phyloP scores from a whole-genome alignment of 2,888 invertebrate species.

The Perizoma flavofasciatum region DNA sequence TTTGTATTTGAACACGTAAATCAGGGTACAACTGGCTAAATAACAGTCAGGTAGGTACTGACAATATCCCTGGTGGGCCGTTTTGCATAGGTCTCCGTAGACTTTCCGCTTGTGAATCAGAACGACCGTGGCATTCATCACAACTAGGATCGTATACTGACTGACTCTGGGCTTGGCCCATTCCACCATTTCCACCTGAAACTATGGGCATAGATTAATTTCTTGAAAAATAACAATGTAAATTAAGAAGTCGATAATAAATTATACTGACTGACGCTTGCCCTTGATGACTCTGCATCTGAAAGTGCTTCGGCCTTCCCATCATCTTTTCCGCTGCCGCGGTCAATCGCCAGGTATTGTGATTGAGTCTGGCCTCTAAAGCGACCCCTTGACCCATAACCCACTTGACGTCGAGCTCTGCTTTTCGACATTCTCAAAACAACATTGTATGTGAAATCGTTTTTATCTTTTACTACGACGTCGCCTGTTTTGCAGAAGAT shows the following conservation, averaged over 20 bases:
- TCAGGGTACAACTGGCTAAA: too few species aligned
- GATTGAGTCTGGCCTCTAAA: conserved; percentile 92
- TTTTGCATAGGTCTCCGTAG: conserved; percentile 45
- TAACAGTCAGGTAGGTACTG: conserved; percentile 25
- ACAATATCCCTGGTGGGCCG: conserved; percentile 35
- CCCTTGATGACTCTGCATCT: conserved; percentile 87
- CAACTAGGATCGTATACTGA: conserved; percentile 87
- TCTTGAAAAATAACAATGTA: neutral
- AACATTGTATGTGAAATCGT: conserved; percentile 16
- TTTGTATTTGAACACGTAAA: too few species aligned
- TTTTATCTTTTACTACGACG: conserved; percentile 28
- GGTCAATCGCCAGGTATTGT: conserved; percentile 87
- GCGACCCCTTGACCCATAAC: conserved; percentile 64
- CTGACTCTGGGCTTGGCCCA: conserved; percentile 96
- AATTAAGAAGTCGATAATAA: neutral
- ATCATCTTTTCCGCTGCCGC: conserved; percentile 82
- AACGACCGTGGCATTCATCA: conserved; percentile 84
- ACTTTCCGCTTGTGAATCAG: conserved; percentile 54
- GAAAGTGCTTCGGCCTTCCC: conserved; percentile 94
- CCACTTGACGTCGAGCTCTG: conserved; percentile 56
- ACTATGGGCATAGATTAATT: conserved; percentile 31
- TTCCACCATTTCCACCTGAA: conserved; percentile 90
- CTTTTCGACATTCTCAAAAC: conserved; percentile 22
- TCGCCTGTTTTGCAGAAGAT: conserved; percentile 49
- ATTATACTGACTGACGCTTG: conserved; percentile 87